Percentiles rank a stretch among this genome's conserved stretches.
phyloP scores from a whole-genome alignment of 2,888 invertebrate species.

The Amphipyra berbera region DNA sequence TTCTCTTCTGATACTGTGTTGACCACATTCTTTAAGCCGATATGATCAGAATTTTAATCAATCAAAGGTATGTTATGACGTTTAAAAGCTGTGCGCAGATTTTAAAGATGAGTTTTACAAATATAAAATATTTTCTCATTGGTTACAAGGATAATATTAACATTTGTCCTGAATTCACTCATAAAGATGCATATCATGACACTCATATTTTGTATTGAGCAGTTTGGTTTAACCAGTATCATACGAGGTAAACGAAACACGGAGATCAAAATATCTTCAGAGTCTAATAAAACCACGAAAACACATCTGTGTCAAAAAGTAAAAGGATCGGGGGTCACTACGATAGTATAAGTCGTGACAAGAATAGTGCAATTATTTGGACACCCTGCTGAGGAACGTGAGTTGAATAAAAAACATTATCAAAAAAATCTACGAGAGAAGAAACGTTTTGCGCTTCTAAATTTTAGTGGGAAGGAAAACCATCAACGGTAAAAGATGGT shows the following conservation, averaged over 20 bases:
- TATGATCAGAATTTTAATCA: constrained; percentile 36
- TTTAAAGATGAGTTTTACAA: constrained; percentile 21
- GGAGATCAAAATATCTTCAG: neutral
- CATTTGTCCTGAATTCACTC: constrained; percentile 16
- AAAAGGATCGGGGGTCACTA: constrained; percentile 22
- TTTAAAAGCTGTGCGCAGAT: constrained; percentile 13
- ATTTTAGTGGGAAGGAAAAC: too few species aligned
- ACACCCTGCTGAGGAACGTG: constrained; percentile 21
- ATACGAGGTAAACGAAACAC: neutral
- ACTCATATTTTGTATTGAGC: constrained; percentile 13
- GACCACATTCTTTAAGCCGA: constrained; percentile 39
- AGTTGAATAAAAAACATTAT: constrained; percentile 12
- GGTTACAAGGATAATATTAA: constrained; percentile 15
- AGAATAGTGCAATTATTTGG: constrained; percentile 13
- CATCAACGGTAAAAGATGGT: too few species aligned
- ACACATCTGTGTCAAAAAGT: constrained; percentile 11
- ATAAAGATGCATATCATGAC: constrained; percentile 28
- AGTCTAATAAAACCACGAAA: neutral
- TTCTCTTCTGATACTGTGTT: constrained; percentile 25
- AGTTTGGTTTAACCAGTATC: constrained; percentile 15
- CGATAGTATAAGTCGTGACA: constrained; percentile 32
- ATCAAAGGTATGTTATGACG: constrained; percentile 38
- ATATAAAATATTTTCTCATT: neutral
- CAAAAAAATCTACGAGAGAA: neutral
- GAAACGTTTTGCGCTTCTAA: too few species aligned